Evolutionary conservation across 2,888 invertebrate genomes (phyloP).

Genomic region (Hyles lineata): DNA sequence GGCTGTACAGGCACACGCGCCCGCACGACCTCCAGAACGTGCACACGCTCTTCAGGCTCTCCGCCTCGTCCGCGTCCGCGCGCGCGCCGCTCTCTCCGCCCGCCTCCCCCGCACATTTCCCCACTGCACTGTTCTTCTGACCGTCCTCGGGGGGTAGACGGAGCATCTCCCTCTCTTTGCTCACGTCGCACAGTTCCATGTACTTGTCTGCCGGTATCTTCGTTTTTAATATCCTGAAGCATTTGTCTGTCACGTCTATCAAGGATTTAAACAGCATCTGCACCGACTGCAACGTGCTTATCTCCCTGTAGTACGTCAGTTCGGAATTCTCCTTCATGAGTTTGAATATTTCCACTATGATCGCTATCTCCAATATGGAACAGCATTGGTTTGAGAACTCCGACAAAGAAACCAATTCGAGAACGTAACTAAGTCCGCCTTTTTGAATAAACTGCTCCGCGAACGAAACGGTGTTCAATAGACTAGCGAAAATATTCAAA

Average conservation of each 20-base stretch:
- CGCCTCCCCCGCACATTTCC: slow-evolving; percentile 58
- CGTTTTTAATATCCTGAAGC: slow-evolving; percentile 65
- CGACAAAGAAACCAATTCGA: slow-evolving; percentile 80
- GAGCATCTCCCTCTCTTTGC: slow-evolving; percentile 57
- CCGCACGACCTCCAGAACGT: slow-evolving; percentile 83
- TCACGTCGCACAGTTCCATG: slow-evolving; percentile 63
- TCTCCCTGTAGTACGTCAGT: slow-evolving; percentile 63
- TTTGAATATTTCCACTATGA: slow-evolving; percentile 85
- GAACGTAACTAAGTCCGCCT: slow-evolving; percentile 83
- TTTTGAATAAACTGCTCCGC: slow-evolving; percentile 85
- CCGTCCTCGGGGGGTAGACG: slow-evolving; percentile 43
- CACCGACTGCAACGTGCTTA: slow-evolving; percentile 70
- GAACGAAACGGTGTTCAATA: slow-evolving; percentile 82
- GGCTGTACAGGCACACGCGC: slow-evolving; percentile 82
- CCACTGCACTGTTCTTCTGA: slow-evolving; percentile 42
- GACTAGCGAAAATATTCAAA: slow-evolving; percentile 84
- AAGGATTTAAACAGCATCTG: slow-evolving; percentile 76
- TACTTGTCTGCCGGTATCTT: slow-evolving; percentile 65
- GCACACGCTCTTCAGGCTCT: slow-evolving; percentile 69
- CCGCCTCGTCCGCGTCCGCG: slow-evolving; percentile 62
- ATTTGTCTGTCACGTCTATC: slow-evolving; percentile 67
- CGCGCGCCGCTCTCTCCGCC: slow-evolving; percentile 53
- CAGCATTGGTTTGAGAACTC: slow-evolving; percentile 86
- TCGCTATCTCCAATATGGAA: slow-evolving; percentile 85
- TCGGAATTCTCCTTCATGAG: slow-evolving; percentile 67